phyloP scores from a whole-genome alignment of 2,797 vertebrate genomes.

The Phoebastria nigripes region DNA sequence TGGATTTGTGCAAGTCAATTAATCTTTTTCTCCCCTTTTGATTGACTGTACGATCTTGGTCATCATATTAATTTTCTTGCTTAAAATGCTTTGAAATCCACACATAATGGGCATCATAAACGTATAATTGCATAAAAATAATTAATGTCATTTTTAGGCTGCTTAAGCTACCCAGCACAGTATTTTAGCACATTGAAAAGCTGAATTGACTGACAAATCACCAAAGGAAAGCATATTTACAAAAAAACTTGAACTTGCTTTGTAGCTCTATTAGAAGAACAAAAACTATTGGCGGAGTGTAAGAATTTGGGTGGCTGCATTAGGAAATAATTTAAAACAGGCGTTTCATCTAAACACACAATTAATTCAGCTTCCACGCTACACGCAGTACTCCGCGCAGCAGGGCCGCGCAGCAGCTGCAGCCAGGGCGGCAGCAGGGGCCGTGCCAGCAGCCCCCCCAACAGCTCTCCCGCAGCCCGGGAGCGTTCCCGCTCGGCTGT shows the following conservation, averaged over 20 bases:
- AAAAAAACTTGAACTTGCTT: background rate
- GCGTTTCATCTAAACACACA: too few relatives aligned
- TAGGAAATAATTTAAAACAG: fast-evolving
- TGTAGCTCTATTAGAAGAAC: too few relatives aligned
- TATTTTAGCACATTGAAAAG: background rate
- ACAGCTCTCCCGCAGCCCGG: background rate
- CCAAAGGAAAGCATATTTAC: too few relatives aligned
- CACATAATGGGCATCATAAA: fast-evolving
- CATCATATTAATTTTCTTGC: background rate
- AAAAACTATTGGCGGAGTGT: fast-evolving
- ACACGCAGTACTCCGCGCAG: too few relatives aligned
- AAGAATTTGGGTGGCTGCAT: fast-evolving
- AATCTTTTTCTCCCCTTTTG: background rate
- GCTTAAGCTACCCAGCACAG: fast-evolving
- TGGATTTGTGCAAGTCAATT: background rate
- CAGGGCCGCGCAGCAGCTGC: background rate
- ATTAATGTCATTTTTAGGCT: background rate
- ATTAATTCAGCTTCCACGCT: fast-evolving
- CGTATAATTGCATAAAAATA: background rate
- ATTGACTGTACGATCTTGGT: background rate
- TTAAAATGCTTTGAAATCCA: background rate
- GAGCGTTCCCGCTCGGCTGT: background rate
- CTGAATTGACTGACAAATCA: too few relatives aligned
- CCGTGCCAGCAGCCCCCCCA: background rate
- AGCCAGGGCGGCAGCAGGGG: background rate